Conservation (phyloP, 2,888 invertebrate genomes). For the Cosmia pyralina region DNA sequence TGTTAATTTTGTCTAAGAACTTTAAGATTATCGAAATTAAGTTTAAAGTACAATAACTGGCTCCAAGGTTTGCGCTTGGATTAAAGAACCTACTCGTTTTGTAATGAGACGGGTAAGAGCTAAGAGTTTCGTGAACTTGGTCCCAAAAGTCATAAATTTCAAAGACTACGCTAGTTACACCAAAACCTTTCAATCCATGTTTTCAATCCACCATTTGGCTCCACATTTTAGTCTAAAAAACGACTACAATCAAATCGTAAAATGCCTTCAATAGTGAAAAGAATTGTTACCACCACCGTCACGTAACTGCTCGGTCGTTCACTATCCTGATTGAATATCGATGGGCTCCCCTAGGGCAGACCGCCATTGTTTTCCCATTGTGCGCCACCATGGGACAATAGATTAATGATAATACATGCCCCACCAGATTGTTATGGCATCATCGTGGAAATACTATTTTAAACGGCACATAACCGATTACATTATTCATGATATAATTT, state of each 20-base stretch:
- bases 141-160: not conserved
- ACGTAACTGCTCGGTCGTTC: slow-evolving; percentile 61
- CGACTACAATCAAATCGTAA: slow-evolving; percentile 48
- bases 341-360: slow-evolving; percentile 62
- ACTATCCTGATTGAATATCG: slow-evolving; percentile 68
- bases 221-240: slow-evolving; percentile 38
- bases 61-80: too few relatives aligned
- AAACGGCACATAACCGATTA: slow-evolving; percentile 20
- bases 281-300: slow-evolving; percentile 53
- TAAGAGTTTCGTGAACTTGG: not conserved
- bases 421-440: slow-evolving; percentile 57
- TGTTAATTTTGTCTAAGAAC: too few relatives aligned
- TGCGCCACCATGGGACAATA: slow-evolving; percentile 57
- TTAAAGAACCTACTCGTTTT: too few relatives aligned
- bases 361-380: slow-evolving; percentile 66
- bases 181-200: not conserved
- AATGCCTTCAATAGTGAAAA: slow-evolving; percentile 61
- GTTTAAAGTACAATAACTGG: too few relatives aligned
- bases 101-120: too few relatives aligned
- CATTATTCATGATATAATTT: not conserved
- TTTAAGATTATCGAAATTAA: too few relatives aligned
- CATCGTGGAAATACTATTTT: slow-evolving; percentile 46
- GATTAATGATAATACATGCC: slow-evolving; percentile 63
- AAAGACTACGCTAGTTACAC: not conserved
- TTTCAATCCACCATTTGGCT: slow-evolving; percentile 29